Base-by-base conservation (phyloP, 2,888 invertebrate genomes). In the Aleiodes testaceus region DNA sequence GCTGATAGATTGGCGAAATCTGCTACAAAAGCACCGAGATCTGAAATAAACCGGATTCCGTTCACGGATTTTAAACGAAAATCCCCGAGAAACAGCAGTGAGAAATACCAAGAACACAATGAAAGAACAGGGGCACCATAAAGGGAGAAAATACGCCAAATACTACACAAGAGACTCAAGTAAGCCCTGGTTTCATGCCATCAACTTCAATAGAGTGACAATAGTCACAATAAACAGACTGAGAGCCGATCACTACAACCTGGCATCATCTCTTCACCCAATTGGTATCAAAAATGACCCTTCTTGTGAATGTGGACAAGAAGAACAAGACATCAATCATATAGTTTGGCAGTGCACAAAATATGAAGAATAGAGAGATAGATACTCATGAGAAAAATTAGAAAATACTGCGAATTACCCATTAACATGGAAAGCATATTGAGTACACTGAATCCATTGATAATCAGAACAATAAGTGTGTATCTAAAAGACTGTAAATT, bases 271-370 rank as follows among this genome's bases (percentile, higher is more conserved):
- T 20, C 22, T 52, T 3, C 3, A 7, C 5, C 18, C 20, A 20
- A 52, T 52, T 5, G 22, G 52, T 12, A 52, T 52, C 3, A 5
- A 11, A 9, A 52, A 52, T n/a, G 20, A 52, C 11, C 22, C 22
- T n/a, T 18, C n/a, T n/a, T n/a, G n/a, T n/a, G n/a, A n/a, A n/a
- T n/a, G n/a, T n/a, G n/a, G n/a, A n/a, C n/a, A n/a, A 20, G 11
- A 18, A 52, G 52, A 52, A 18, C 20, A 52, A 52, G 52, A 52
- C 11, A 52, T 52, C 7, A n/a, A 52, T n/a, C 52, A 52, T 20
- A n/a, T 52, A 4, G 5, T 26, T 3, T 26, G 26, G 26, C 26
- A 26, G 5, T 26, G 26, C 5, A 4, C 26, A 5, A 20, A n/a
- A 20, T 52, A 20, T n/a, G 22, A 22, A 11, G 12, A 20, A 2